Evolutionary conservation across 2,113 vertebrate genomes (phyloP).

Genomic region (Scopus umbretta): DNA sequence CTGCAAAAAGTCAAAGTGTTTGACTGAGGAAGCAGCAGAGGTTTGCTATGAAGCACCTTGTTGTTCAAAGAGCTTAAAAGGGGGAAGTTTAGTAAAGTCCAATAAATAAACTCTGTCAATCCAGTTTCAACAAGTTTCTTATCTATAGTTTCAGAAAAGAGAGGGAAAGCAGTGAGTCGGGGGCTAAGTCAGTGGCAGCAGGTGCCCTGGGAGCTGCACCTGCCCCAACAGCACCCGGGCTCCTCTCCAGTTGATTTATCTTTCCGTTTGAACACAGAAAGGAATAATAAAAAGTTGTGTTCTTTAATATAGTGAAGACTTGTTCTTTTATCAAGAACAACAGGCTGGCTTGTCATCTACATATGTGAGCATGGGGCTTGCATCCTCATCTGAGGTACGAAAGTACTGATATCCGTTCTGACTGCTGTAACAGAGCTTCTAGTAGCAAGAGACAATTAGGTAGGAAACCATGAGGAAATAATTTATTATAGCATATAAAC

Average conservation of each 20-base stretch:
- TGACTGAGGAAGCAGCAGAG: neutral
- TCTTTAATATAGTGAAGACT: neutral
- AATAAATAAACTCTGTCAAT: neutral
- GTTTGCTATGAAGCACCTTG: neutral
- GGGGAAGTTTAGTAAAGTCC: neutral
- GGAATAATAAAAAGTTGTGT: neutral
- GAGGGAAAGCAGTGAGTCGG: neutral
- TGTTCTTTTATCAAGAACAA: neutral
- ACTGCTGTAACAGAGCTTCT: neutral
- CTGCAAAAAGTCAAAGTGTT: neutral
- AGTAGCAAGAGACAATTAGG: neutral
- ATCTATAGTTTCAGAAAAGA: neutral
- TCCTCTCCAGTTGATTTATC: neutral
- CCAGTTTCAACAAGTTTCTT: neutral
- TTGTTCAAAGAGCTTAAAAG: constrained; percentile 27
- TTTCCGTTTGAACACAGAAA: neutral
- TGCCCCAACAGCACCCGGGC: neutral
- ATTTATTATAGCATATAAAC: neutral
- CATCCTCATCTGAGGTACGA: neutral
- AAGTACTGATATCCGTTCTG: neutral
- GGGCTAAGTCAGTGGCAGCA: neutral
- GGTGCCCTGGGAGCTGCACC: neutral
- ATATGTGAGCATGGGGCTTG: neutral
- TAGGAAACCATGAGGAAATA: neutral
- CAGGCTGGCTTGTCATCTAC: neutral